Base-by-base conservation (phyloP, 1,140 invertebrate species). In the Schmidtea mediterranea region DNA sequence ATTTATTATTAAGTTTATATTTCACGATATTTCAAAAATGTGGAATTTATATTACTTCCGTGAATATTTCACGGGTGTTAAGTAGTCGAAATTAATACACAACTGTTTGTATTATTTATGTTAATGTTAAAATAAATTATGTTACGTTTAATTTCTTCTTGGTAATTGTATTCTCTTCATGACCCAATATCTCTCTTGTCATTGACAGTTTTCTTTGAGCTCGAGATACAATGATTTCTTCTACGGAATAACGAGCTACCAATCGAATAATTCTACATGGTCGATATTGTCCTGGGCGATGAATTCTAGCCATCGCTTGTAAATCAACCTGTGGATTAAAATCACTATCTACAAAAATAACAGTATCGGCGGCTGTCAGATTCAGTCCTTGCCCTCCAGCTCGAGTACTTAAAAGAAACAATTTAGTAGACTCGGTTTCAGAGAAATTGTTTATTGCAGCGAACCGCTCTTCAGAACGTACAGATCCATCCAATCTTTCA, bases 301-400 rank as follows among this genome's bases (percentile, higher is more conserved):
- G 92, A 0, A 57, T 63, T 24, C 69, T 48, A 54, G 71, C 69
- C 2, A 71, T 66, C 5, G 52, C 73, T 64, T 94, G 86, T 51
- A 94, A 70, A 69, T 95, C 89, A 66, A 95, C 95, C 69, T 97
- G 90, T 23, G 89, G 90, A 74, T 97, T 97, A 89, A 89, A 98
- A 66, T 98, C 92, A 51, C 83, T 90, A 62, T 98, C 92, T 59
- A 95, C 97, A 55, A 98, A 97, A 54, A 98, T 94, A 3, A 95
- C 89, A 50, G 90, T 98, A 62, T 98, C 92, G 26, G 92, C 92
- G n/a, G 90, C 89, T 1, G 90, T 95, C 49, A 97, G 70, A 70
- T 97, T 95, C 52, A 97, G 95, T 53, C 90, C 90, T 48, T 95
- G 71, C 39, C 90, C 89, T 54, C 90, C 89, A 52, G 90, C 89